Base-by-base conservation (phyloP, 1,140 invertebrate genomes). In the Anastrepha obliqua region DNA sequence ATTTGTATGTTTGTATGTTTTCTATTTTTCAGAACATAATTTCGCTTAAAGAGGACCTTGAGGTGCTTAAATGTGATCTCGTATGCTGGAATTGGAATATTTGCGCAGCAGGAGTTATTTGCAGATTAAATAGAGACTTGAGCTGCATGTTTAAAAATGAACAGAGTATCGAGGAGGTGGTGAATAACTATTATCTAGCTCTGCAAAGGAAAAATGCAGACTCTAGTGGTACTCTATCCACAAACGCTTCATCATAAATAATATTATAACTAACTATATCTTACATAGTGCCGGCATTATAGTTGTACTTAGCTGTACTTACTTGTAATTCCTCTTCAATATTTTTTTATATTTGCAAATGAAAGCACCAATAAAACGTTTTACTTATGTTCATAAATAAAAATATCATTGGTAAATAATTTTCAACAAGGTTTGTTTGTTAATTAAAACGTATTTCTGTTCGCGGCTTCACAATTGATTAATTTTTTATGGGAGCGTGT, bases 31-130 rank as follows among this genome's bases (percentile, higher is more conserved):
- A 93, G 92, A 93, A 91, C 86, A 87, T 93, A 8, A 86, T 90
- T 59, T 92, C 92, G 7, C 51, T 93, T 39, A 88, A 89, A 3
- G 91, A 93, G 88, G 92, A 93, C 70, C 88, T 93, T 8, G 85
- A 90, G 13, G 85, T 92, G 3, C 70, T 93, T 29, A 88, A 91
- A 0, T 93, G 92, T 88, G 89, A 92, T 42, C 87, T 93, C n/a
- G 87, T 93, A 29, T 93, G 92, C 85, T 93, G 91, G 92, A 93
- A 93, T 81, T 93, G 92, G 92, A 92, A 89, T 58, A 81, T 90
- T 5, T 87, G 88, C 15, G 89, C 93, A 51, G 92, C 91, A 9
- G 92, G 92, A 64, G 92, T 93, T 5, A 89, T 92, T 59, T 93
- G 90, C 74, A 89, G 92, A 20, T 86, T 93, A 55, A 90, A 93